Conservation (phyloP, 2,888 invertebrate genomes). For the Monoplex corrugatus region DNA sequence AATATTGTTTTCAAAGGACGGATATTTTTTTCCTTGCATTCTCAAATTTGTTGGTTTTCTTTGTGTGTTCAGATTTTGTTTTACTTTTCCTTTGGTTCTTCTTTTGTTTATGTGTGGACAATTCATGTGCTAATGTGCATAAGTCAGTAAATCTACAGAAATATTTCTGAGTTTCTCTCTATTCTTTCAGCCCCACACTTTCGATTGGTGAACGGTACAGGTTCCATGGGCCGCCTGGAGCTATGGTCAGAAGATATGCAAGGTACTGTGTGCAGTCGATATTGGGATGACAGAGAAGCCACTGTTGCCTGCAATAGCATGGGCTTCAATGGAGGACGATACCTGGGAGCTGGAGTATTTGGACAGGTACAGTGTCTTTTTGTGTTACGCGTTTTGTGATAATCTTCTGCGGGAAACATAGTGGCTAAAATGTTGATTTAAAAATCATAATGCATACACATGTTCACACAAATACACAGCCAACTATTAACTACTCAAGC, state of each 20-base stretch:
- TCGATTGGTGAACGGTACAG: conserved; percentile 42
- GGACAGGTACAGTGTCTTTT: no score
- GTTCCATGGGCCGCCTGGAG: conserved; percentile 41
- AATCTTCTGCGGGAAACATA: no score
- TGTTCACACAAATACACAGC: no score
- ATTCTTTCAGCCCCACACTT: conserved; percentile 31
- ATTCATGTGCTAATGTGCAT: no score
- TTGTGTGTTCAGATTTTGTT: not conserved
- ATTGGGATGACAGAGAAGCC: conserved; percentile 45
- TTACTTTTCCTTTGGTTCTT: not conserved
- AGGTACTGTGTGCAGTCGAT: conserved; percentile 61
- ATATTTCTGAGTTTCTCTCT: not conserved
- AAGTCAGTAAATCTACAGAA: no score
- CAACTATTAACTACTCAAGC: no score
- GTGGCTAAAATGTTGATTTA: no score
- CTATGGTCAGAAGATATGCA: conserved; percentile 63
- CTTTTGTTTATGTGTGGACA: no score
- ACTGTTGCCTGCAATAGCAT: conserved; percentile 5
- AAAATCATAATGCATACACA: no score
- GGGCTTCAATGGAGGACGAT: conserved; percentile 43
- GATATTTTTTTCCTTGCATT: no score
- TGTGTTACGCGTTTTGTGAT: no score
- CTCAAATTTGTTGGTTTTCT: not conserved
- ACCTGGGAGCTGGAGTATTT: not conserved
- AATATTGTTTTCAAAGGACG: no score